phyloP scores from a whole-genome alignment of 2,113 vertebrate genomes.

The Passer domesticus region DNA sequence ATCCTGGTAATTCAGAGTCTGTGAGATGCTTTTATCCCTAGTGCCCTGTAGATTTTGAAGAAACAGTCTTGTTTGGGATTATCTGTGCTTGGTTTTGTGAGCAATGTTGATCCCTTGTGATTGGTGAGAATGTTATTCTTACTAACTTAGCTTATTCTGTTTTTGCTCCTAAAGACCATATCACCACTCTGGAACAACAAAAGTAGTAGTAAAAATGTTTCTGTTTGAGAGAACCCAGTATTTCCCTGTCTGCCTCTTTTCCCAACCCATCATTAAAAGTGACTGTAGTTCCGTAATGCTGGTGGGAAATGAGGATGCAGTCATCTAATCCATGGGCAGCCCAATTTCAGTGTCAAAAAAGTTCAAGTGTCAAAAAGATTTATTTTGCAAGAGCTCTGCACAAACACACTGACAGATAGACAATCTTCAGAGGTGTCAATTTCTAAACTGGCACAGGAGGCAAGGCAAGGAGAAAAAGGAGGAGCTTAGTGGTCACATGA shows the following conservation, averaged over 20 bases:
- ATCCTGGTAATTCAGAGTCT: not conserved
- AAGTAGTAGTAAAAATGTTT: not conserved
- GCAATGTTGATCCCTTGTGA: not conserved
- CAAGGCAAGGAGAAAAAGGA: not conserved
- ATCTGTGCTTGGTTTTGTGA: not conserved
- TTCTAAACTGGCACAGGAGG: not conserved
- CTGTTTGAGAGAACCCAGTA: not conserved
- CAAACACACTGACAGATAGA: not conserved
- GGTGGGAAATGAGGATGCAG: not conserved
- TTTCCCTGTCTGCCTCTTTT: not conserved
- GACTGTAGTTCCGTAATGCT: not conserved
- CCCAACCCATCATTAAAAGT: not conserved
- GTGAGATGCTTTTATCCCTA: not conserved
- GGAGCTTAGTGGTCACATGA: not conserved
- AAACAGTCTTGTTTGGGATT: not conserved
- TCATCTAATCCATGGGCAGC: rapidly evolving
- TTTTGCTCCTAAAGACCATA: not conserved
- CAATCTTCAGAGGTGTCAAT: not conserved
- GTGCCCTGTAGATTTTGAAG: not conserved
- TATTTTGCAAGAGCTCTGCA: not conserved
- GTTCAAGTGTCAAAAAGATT: not conserved
- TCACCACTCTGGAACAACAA: not conserved
- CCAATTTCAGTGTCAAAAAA: not conserved
- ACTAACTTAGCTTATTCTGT: not conserved
- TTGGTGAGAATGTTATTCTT: not conserved